These are phyloP conservation scores for Spea bombifrons DNA, from an alignment of 2,113 vertebrate species.

Conservation along the genomic window DNA sequence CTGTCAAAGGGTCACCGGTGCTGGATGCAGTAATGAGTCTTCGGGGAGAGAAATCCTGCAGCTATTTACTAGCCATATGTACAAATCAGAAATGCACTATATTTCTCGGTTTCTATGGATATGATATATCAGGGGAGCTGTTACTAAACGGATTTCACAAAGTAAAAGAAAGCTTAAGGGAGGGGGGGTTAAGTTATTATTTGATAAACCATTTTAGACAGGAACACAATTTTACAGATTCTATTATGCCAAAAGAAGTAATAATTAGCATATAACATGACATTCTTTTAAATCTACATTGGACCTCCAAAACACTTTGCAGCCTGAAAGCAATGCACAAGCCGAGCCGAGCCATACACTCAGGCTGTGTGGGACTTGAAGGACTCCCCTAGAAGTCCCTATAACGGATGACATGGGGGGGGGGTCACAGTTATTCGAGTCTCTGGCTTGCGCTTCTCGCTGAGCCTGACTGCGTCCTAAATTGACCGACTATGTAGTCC, in stretches of 20 bases:
- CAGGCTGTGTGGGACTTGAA: too few species aligned
- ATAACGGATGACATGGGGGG: too few species aligned
- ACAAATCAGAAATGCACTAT: constrained; percentile 45
- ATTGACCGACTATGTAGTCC: too few species aligned
- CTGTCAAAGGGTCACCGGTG: constrained; percentile 45
- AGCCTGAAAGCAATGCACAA: too few species aligned
- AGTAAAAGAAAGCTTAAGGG: background rate
- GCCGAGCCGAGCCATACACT: too few species aligned
- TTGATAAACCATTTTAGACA: background rate
- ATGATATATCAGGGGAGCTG: constrained; percentile 45
- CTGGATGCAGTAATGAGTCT: constrained; percentile 48
- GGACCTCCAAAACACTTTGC: too few species aligned
- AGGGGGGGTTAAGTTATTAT: constrained; percentile 12
- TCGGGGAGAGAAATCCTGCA: constrained; percentile 44
- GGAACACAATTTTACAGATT: background rate
- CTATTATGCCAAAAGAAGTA: background rate
- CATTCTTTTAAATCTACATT: too few species aligned
- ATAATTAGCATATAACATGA: constrained; percentile 22
- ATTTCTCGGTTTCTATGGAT: constrained; percentile 47
- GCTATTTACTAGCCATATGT: constrained; percentile 46
- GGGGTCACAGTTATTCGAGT: too few species aligned
- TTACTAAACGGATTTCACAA: constrained; percentile 46
- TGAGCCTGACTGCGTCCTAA: too few species aligned
- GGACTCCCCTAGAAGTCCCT: too few species aligned
- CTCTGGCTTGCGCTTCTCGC: too few species aligned